A percentile compares a stretch with the other conserved stretches of the same genome.
Conservation (phyloP, 2,888 invertebrate genomes). For the Galerucella nymphaeae region DNA sequence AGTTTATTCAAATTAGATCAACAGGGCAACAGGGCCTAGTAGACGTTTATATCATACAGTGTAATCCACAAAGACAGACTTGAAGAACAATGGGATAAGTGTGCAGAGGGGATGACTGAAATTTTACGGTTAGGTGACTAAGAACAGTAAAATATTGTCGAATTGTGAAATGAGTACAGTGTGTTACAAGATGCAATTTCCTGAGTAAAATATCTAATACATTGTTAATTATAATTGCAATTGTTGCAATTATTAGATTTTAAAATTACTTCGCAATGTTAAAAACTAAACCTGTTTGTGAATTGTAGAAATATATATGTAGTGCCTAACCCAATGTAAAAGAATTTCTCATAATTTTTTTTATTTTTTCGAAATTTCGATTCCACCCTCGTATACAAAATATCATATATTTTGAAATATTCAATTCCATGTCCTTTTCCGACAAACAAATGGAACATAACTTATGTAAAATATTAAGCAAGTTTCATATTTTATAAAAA, state of each 20-base stretch:
- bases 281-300: too few species aligned
- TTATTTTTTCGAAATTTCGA: too few species aligned
- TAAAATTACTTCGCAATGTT: background rate
- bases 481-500: too few species aligned
- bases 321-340: too few species aligned
- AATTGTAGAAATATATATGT: too few species aligned
- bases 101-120: background rate
- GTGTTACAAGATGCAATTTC: background rate
- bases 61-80: background rate
- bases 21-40: background rate
- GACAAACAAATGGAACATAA: too few species aligned
- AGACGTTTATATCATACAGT: background rate
- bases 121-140: background rate
- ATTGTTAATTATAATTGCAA: background rate
- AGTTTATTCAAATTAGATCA: conserved; percentile 3
- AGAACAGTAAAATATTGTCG: background rate
- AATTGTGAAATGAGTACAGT: background rate
- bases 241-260: background rate
- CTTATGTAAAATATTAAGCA: too few species aligned
- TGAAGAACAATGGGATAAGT: background rate
- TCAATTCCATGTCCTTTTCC: too few species aligned
- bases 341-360: too few species aligned
- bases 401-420: too few species aligned
- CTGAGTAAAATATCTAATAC: background rate
- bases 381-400: too few species aligned